Percentiles rank a stretch among this genome's conserved stretches.
Conservation (phyloP, 2,888 invertebrate species). For the Phengaris arion region DNA sequence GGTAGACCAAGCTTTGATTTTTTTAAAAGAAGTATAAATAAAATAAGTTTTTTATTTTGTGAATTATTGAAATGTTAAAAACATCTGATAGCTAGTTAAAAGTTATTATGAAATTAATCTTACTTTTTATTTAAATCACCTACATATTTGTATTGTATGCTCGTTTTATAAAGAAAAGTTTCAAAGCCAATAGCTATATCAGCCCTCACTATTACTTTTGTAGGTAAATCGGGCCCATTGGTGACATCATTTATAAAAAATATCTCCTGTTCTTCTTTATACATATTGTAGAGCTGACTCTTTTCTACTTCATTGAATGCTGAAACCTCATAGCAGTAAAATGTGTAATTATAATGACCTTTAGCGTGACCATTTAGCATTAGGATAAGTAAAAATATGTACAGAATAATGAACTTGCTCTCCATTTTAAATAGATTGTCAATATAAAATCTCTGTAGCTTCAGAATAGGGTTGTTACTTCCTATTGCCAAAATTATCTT, state of each 20-base stretch:
- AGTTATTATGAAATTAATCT: neutral
- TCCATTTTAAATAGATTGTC: neutral
- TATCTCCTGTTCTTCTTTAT: constrained; percentile 44
- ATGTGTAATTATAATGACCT: constrained; percentile 38
- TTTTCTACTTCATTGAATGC: constrained; percentile 62
- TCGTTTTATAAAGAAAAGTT: constrained; percentile 45
- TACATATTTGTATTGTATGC: constrained; percentile 51
- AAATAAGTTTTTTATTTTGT: too few relatives aligned
- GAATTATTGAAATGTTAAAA: too few relatives aligned
- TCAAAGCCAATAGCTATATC: constrained; percentile 48
- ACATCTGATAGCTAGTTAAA: too few relatives aligned
- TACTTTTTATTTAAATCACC: neutral
- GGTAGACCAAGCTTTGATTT: too few relatives aligned
- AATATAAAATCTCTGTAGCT: constrained; percentile 7
- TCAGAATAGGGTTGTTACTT: neutral
- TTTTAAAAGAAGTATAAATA: too few relatives aligned
- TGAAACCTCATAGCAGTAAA: constrained; percentile 51
- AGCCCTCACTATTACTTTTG: constrained; percentile 53
- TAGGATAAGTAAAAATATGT: constrained; percentile 30
- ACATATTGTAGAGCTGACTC: constrained; percentile 49
- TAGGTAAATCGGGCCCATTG: constrained; percentile 63
- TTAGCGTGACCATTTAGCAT: constrained; percentile 40
- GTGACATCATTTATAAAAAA: constrained; percentile 61
- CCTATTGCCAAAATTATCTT: too few relatives aligned
- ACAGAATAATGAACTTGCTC: neutral